Evolutionary conservation across 2,113 vertebrate species (phyloP).

Genomic region (Pteruthius melanotis): DNA sequence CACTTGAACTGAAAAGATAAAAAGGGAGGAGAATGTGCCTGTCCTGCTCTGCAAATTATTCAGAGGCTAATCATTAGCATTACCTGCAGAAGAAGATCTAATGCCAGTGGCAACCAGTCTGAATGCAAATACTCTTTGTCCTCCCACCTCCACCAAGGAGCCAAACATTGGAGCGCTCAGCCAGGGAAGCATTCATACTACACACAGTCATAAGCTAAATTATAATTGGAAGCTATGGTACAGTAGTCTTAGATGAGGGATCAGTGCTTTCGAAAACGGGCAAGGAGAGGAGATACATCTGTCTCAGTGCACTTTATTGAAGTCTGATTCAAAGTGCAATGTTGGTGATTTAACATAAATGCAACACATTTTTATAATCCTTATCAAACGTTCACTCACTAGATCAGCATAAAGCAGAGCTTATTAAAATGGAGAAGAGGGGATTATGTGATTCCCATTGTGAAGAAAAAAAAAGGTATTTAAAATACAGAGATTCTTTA

Average conservation of each 20-base stretch:
- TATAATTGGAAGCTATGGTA: background rate
- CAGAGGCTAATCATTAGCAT: accelerated
- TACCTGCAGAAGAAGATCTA: background rate
- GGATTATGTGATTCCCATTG: conserved; percentile 48
- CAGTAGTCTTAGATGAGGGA: background rate
- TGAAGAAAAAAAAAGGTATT: conserved; percentile 12
- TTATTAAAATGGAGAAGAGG: conserved; percentile 61
- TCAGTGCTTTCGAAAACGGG: background rate
- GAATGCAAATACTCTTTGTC: background rate
- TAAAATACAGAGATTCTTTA: conserved; percentile 48
- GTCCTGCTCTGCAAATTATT: background rate
- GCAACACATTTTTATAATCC: conserved; percentile 60
- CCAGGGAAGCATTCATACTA: background rate
- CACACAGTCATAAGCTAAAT: background rate
- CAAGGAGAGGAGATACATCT: background rate
- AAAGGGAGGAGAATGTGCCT: background rate
- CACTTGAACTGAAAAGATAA: background rate
- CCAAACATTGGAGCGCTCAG: background rate
- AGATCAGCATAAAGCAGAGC: conserved; percentile 39
- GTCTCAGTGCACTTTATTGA: background rate
- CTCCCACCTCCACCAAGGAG: background rate
- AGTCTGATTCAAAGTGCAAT: conserved; percentile 7
- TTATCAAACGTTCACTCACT: conserved; percentile 59
- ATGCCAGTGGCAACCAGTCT: background rate
- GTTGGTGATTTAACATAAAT: conserved; percentile 46